A percentile compares a stretch with the other conserved stretches of the same genome.
These are phyloP conservation scores for Drosophila setifemur DNA, from an alignment of 1,140 invertebrate species.

Conservation along the genomic window DNA sequence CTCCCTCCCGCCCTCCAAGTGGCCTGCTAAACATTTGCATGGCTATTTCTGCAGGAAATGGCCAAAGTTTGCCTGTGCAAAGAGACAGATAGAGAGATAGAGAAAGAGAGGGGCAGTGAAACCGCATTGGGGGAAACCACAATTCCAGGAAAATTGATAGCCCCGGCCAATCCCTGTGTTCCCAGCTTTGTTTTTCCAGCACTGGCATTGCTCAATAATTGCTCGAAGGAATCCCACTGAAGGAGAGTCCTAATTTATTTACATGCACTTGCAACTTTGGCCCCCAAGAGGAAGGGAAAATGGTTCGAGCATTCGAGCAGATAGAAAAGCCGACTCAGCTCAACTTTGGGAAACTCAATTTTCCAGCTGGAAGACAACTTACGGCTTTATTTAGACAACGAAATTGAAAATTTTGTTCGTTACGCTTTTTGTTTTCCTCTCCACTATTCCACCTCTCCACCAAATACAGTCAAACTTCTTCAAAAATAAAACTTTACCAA, in stretches of 20 bases:
- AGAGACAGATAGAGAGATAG: not conserved
- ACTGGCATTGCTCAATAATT: constrained; percentile 57
- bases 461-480: not conserved
- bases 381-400: constrained; percentile 57
- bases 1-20: too few relatives aligned
- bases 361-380: constrained; percentile 50
- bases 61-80: constrained; percentile 36
- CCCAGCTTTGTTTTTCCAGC: constrained; percentile 38
- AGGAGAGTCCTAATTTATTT: constrained; percentile 67
- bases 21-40: constrained; percentile 48
- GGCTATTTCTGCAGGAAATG: constrained; percentile 49
- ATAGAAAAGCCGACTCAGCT: not conserved
- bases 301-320: not conserved
- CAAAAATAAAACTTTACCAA: constrained; percentile 13
- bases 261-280: constrained; percentile 65
- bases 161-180: constrained; percentile 8
- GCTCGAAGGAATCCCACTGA: constrained; percentile 2
- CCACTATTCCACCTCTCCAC: not conserved
- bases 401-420: constrained; percentile 54
- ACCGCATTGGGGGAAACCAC: constrained; percentile 1
- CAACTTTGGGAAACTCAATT: constrained; percentile 46
- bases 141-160: constrained; percentile 43
- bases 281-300: not conserved
- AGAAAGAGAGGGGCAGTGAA: not conserved
- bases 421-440: constrained; percentile 22